These are phyloP conservation scores for Vidua macroura DNA, from an alignment of 2,113 vertebrate genomes.

Conservation along the genomic window DNA sequence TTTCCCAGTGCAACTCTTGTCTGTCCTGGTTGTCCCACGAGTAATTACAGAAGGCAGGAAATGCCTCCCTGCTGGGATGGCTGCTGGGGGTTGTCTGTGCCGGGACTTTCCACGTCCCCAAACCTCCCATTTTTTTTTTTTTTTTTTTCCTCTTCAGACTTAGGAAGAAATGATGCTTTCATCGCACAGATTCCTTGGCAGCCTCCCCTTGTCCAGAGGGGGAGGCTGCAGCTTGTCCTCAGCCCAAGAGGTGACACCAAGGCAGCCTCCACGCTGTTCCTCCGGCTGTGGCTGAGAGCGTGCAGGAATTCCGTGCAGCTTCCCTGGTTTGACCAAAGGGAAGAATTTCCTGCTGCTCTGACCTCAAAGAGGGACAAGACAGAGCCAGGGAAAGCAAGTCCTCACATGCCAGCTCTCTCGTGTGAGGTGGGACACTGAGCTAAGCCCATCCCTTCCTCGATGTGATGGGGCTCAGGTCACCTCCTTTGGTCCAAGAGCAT, in stretches of 20 bases:
- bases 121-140: accelerated
- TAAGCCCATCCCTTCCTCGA: background rate
- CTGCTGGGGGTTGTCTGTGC: background rate
- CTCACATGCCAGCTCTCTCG: accelerated
- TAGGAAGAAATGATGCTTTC: background rate
- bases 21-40: background rate
- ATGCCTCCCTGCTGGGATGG: background rate
- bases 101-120: background rate
- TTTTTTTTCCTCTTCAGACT: background rate
- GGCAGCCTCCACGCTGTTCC: accelerated
- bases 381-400: background rate
- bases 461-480: background rate
- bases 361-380: background rate
- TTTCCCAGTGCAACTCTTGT: background rate
- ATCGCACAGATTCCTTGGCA: background rate
- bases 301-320: background rate
- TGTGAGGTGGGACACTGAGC: background rate
- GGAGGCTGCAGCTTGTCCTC: background rate
- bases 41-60: background rate
- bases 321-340: background rate
- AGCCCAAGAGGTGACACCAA: background rate
- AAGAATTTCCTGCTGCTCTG: background rate
- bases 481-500: background rate
- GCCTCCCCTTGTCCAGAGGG: background rate
- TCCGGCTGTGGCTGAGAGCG: background rate